phyloP scores from a whole-genome alignment of 2,888 invertebrate genomes.

The Parnassius orleans region DNA sequence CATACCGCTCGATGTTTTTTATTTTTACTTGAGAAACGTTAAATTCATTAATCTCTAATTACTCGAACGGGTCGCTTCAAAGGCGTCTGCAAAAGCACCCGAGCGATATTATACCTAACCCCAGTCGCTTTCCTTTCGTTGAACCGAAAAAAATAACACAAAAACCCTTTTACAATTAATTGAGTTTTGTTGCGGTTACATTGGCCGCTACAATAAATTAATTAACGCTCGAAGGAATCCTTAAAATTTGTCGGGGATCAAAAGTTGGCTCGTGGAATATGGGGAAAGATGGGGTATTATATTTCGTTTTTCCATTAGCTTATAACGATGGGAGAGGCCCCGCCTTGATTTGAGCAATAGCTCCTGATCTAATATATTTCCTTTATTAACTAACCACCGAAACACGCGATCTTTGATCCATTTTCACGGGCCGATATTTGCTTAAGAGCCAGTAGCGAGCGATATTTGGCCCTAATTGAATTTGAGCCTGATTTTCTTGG shows the following conservation, averaged over 20 bases:
- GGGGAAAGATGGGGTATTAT: conserved; percentile 61
- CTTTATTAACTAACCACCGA: conserved; percentile 68
- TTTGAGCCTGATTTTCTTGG: conserved; percentile 68
- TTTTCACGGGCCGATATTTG: conserved; percentile 72
- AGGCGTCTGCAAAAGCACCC: conserved; percentile 44
- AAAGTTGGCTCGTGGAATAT: conserved; percentile 63
- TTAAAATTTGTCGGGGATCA: conserved; percentile 78
- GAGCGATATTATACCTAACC: conserved; percentile 55
- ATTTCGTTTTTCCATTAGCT: conserved; percentile 80
- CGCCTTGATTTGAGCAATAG: conserved; percentile 58
- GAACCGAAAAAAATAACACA: conserved; percentile 70
- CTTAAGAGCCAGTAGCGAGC: conserved; percentile 63
- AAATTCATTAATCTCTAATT: conserved; percentile 74
- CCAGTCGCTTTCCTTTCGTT: conserved; percentile 40
- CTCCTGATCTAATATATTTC: conserved; percentile 72
- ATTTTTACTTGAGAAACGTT: conserved; percentile 39
- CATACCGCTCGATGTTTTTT: conserved; percentile 32
- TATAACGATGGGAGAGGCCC: conserved; percentile 71
- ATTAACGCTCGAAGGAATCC: conserved; percentile 79
- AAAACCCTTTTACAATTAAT: conserved; percentile 82
- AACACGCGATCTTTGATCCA: conserved; percentile 79
- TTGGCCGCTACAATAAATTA: conserved; percentile 78
- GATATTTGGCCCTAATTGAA: conserved; percentile 70
- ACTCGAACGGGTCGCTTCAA: conserved; percentile 65
- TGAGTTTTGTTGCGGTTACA: conserved; percentile 80